Evolutionary conservation across 2,113 vertebrate genomes (phyloP), one percentile per base, ranked within the genome.

Genomic region (Chionodraco myersi): DNA sequence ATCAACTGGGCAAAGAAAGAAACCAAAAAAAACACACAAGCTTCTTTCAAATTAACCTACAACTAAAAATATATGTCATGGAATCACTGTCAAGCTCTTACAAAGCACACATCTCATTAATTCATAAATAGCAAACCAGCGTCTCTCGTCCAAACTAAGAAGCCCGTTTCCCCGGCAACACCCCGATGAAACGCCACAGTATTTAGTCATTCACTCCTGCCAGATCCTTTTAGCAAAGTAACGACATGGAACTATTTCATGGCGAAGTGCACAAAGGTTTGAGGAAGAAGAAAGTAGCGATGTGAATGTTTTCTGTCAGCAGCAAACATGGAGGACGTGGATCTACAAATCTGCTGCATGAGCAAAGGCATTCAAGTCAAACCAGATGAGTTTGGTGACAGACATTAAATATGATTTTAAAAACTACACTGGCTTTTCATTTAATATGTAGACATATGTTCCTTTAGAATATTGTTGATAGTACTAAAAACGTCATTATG

Each of bases 1-100:
- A 26, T 57, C 54, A 77, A 34, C 0, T 30, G 6, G 65, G 71
- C 53, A 52, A 77, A 84, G 82, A 26, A 49, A 45, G 81, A 70
- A 36, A 30, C 3, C 30, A 30, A 26, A 49, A 56, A 56, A 48
- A 1, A 41, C 11, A 44, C 18, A 58, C 16, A 83, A 61, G 48
- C 77, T 47, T 52, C 36, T 80, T 66, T 70, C 61, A 86, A 88
- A 83, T 84, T 10, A 69, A 76, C 53, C 88, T 89, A 91, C 59
- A 84, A 79, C 73, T 89, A 85, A 85, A 92, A 92, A 81, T 73
- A 76, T 73, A 77, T 74, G 64, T 76, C 51, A 57, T 56, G 84
- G 82, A 87, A 88, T 87, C 59, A 83, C 52, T 0, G 49, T 79
- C 61, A 75, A 79, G 76, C 70, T 77, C 69, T 82, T 60, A 77